Percentiles rank a stretch among this genome's conserved stretches.
Conservation (phyloP, 2,113 vertebrate genomes). For the Caranx ignobilis region DNA sequence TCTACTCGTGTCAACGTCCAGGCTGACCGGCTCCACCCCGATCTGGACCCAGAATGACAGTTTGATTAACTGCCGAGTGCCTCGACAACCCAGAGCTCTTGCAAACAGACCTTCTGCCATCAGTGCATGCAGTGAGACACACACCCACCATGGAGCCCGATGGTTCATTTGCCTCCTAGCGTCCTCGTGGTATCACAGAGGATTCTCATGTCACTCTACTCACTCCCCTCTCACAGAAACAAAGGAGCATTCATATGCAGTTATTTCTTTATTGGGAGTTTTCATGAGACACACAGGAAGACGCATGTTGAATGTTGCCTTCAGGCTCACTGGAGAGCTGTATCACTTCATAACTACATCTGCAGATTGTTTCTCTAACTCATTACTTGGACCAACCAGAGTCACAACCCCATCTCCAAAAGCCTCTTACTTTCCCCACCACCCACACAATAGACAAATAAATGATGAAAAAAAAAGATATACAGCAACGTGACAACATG, state of each 20-base stretch:
- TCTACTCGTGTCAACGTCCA: constrained; percentile 32
- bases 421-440: neutral
- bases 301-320: constrained; percentile 1
- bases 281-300: neutral
- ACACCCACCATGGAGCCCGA: neutral
- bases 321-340: neutral
- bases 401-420: neutral
- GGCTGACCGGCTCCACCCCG: neutral
- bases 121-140: constrained; percentile 8
- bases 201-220: neutral
- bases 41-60: constrained; percentile 55
- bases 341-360: neutral
- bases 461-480: neutral
- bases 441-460: neutral
- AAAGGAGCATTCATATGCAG: neutral
- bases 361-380: neutral
- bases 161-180: constrained; percentile 19
- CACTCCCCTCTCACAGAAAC: neutral
- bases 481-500: neutral
- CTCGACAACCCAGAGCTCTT: constrained; percentile 34
- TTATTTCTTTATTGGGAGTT: neutral
- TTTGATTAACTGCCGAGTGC: constrained; percentile 64
- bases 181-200: neutral
- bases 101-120: constrained; percentile 38
- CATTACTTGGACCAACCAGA: neutral